Evolutionary conservation across 1,140 invertebrate species (phyloP).

Genomic region (Brachystomella parvula): DNA sequence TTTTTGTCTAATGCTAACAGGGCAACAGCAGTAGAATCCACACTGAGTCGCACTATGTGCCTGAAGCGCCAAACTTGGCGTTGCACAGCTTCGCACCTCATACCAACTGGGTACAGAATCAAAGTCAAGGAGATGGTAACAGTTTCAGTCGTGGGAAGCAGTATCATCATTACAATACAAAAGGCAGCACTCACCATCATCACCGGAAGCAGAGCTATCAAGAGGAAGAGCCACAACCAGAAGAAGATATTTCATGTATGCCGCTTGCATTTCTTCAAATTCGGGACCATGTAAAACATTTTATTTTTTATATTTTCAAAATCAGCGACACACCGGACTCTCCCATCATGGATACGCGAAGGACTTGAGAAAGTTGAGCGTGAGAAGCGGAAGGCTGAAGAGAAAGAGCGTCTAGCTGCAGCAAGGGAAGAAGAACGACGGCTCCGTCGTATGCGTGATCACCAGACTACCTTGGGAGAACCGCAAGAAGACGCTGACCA

Average conservation of each 20-base stretch:
- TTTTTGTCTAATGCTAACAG: too few species aligned
- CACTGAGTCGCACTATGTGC: too few species aligned
- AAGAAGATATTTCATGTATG: not conserved
- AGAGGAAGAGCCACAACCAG: not conserved
- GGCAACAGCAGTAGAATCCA: too few species aligned
- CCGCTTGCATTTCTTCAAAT: not conserved
- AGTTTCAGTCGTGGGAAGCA: too few species aligned
- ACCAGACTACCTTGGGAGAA: not conserved
- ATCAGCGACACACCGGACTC: slow-evolving; percentile 77
- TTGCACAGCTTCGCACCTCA: too few species aligned
- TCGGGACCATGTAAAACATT: not conserved
- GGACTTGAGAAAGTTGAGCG: slow-evolving; percentile 95
- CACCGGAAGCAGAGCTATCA: not conserved
- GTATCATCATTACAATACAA: too few species aligned
- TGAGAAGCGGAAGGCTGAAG: slow-evolving; percentile 81
- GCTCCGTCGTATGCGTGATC: not conserved
- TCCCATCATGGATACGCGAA: slow-evolving; percentile 93
- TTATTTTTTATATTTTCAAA: slow-evolving; percentile 46
- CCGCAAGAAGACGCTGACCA: not conserved
- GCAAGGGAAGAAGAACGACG: slow-evolving; percentile 50
- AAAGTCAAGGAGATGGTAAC: too few species aligned
- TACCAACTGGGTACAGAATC: too few species aligned
- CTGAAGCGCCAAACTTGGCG: too few species aligned
- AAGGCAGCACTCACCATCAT: too few species aligned
- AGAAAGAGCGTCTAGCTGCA: slow-evolving; percentile 61